Conservation (phyloP, 2,888 invertebrate genomes). For the Ariolimax columbianus region DNA sequence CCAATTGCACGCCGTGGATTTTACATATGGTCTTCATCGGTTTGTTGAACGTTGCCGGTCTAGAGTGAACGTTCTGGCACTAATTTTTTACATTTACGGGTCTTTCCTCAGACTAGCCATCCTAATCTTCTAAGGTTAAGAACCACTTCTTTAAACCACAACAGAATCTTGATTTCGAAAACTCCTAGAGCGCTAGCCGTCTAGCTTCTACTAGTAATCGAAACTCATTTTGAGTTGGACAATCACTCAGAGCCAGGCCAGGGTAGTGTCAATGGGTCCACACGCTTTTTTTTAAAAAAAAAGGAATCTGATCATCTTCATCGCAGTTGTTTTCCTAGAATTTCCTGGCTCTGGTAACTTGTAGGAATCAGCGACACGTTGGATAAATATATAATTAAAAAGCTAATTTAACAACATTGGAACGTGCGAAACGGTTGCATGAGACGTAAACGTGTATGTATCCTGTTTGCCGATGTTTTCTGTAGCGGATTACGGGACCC, state of each 20-base stretch:
- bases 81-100: too few species aligned
- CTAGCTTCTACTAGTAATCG: not conserved
- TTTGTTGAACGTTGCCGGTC: too few species aligned
- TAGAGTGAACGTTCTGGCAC: too few species aligned
- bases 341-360: not conserved
- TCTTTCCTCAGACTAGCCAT: too few species aligned
- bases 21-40: too few species aligned
- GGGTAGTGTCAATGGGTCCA: not conserved
- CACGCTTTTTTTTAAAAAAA: too few species aligned
- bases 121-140: too few species aligned
- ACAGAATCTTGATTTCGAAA: not conserved
- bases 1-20: too few species aligned
- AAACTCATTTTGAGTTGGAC: not conserved
- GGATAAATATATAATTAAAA: not conserved
- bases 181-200: not conserved
- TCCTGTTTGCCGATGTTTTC: too few species aligned
- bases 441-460: not conserved
- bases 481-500: too few species aligned
- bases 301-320: too few species aligned
- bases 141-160: not conserved
- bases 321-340: too few species aligned
- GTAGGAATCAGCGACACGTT: not conserved
- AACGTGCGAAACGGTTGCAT: not conserved
- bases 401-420: not conserved
- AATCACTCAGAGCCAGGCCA: not conserved